These are phyloP conservation scores for Diuraphis noxia DNA, from an alignment of 1,140 invertebrate species.

Conservation along the genomic window DNA sequence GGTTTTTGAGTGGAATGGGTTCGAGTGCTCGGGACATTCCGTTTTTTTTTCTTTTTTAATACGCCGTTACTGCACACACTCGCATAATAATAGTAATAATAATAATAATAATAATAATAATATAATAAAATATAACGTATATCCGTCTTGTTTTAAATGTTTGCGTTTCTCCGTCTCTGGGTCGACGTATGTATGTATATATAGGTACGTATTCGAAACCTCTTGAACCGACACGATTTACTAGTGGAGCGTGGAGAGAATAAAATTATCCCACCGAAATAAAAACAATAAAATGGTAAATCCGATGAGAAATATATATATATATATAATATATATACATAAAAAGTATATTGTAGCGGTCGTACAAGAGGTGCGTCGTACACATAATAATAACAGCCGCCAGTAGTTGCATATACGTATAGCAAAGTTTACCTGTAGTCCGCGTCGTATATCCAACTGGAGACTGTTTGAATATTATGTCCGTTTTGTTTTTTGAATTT, in stretches of 20 bases:
- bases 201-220: constrained; percentile 9
- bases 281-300: constrained; percentile 52
- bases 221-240: constrained; percentile 54
- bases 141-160: constrained; percentile 38
- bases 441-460: background rate
- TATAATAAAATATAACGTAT: background rate
- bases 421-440: background rate
- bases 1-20: constrained; percentile 50
- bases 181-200: background rate
- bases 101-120: constrained; percentile 5
- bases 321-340: too few relatives aligned
- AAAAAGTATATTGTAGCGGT: background rate
- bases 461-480: background rate
- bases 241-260: constrained; percentile 47
- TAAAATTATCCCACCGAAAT: constrained; percentile 51
- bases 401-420: background rate
- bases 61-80: background rate
- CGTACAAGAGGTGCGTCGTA: background rate
- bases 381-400: background rate
- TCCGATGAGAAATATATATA: background rate
- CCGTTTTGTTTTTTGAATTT: background rate
- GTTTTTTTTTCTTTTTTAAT: constrained; percentile 12
- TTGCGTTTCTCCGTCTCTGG: background rate
- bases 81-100: background rate
- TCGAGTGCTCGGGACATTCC: constrained; percentile 40